A percentile compares a stretch with the other conserved stretches of the same genome.
Conservation (phyloP, 2,113 vertebrate genomes). For the Mirza zaza region DNA sequence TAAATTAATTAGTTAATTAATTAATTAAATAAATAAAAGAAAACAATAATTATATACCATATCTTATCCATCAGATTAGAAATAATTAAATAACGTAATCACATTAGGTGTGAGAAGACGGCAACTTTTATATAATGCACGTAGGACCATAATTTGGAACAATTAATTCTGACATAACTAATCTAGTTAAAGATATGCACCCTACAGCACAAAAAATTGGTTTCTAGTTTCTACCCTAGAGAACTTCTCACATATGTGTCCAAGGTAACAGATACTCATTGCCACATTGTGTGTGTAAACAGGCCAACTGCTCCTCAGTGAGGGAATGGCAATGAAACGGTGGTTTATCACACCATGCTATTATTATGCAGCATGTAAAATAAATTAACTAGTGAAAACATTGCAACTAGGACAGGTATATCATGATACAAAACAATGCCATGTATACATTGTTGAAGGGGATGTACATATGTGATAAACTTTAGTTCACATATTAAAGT, state of each 20-base stretch:
- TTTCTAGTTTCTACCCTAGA: background rate
- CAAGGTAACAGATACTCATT: background rate
- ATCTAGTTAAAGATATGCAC: background rate
- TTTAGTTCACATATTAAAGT: background rate
- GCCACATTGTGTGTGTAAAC: background rate
- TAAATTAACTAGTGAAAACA: background rate
- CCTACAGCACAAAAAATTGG: background rate
- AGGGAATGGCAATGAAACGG: background rate
- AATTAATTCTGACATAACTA: conserved; percentile 47
- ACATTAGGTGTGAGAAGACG: conserved; percentile 39
- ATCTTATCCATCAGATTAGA: conserved; percentile 34
- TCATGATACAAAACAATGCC: background rate
- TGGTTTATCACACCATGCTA: background rate
- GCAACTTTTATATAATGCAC: background rate
- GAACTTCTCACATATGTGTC: background rate
- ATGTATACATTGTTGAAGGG: background rate
- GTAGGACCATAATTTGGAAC: conserved; percentile 23
- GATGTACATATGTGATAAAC: background rate
- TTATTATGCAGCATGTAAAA: background rate
- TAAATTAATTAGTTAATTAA: background rate
- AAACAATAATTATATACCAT: conserved; percentile 26
- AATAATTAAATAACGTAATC: conserved; percentile 55
- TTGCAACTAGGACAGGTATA: background rate
- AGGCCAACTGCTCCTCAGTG: background rate
- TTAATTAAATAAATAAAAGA: background rate